Conservation (phyloP, 2,888 invertebrate genomes). For the Caenorhabditis macrosperma region DNA sequence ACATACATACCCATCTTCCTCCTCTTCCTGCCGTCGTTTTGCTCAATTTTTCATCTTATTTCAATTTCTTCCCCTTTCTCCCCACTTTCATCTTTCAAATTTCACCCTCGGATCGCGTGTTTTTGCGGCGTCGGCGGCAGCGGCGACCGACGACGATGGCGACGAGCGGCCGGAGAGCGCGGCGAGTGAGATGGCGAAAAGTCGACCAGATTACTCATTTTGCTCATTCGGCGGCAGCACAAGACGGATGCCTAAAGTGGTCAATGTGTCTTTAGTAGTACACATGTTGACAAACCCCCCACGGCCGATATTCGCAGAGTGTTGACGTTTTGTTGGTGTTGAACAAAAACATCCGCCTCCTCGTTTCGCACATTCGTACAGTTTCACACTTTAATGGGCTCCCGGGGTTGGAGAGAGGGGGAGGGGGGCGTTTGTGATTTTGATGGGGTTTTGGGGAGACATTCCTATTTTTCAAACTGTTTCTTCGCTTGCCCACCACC, state of each 20-base stretch:
- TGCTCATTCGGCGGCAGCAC: neutral
- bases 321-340: neutral
- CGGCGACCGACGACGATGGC: neutral
- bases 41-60: slow-evolving; percentile 39
- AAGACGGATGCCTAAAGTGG: neutral
- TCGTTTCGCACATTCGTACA: too few relatives aligned
- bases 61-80: slow-evolving; percentile 9
- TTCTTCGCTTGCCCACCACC: too few relatives aligned
- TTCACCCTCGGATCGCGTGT: slow-evolving; percentile 11
- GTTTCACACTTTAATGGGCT: too few relatives aligned
- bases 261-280: slow-evolving; percentile 1
- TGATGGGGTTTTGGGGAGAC: too few relatives aligned
- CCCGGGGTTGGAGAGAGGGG: too few relatives aligned
- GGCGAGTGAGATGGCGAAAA: neutral
- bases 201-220: neutral
- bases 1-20: slow-evolving; percentile 16
- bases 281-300: slow-evolving; percentile 1
- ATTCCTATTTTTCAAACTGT: too few relatives aligned
- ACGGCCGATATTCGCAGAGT: too few relatives aligned
- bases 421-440: too few relatives aligned
- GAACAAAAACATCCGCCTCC: too few relatives aligned
- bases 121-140: too few relatives aligned
- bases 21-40: slow-evolving; percentile 5
- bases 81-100: slow-evolving; percentile 16
- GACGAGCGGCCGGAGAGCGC: too few relatives aligned